Percentiles rank a stretch among this genome's conserved stretches.
These are phyloP conservation scores for Heliconius sara DNA, from an alignment of 2,888 invertebrate species.

Conservation along the genomic window DNA sequence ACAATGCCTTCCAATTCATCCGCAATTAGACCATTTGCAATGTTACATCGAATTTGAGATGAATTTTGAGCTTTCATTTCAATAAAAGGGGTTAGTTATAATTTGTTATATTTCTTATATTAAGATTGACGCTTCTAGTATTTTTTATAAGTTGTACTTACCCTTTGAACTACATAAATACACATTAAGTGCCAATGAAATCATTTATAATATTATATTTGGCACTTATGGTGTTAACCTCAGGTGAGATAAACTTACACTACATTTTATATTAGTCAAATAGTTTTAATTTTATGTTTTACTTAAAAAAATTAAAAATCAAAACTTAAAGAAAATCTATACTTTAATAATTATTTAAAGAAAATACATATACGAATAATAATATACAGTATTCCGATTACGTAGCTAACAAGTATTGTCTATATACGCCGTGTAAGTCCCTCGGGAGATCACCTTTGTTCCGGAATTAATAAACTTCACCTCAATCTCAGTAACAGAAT, in stretches of 20 bases:
- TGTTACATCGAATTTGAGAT: slow-evolving; percentile 1
- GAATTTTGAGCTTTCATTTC: neutral
- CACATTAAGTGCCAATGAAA: neutral
- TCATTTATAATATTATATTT: neutral
- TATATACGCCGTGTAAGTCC: slow-evolving; percentile 4
- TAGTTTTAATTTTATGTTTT: too few species aligned
- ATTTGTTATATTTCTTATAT: neutral
- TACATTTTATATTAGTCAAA: neutral
- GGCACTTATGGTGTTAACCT: neutral
- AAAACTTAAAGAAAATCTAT: too few species aligned
- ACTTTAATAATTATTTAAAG: neutral
- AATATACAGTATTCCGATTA: slow-evolving; percentile 27
- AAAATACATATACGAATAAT: neutral
- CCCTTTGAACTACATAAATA: too few species aligned
- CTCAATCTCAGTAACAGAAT: slow-evolving; percentile 5
- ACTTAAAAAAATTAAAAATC: too few species aligned
- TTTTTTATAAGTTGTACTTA: too few species aligned
- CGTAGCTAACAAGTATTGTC: slow-evolving; percentile 19
- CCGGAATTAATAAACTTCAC: slow-evolving; percentile 17
- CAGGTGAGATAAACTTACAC: neutral
- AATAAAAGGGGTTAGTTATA: neutral
- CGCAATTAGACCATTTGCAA: slow-evolving; percentile 13
- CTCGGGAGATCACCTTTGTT: slow-evolving; percentile 22
- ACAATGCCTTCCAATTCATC: slow-evolving; percentile 25
- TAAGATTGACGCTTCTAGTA: too few species aligned